These are phyloP conservation scores for Phrynocephalus versicolor DNA, from an alignment of 2,113 vertebrate genomes.

Conservation along the genomic window DNA sequence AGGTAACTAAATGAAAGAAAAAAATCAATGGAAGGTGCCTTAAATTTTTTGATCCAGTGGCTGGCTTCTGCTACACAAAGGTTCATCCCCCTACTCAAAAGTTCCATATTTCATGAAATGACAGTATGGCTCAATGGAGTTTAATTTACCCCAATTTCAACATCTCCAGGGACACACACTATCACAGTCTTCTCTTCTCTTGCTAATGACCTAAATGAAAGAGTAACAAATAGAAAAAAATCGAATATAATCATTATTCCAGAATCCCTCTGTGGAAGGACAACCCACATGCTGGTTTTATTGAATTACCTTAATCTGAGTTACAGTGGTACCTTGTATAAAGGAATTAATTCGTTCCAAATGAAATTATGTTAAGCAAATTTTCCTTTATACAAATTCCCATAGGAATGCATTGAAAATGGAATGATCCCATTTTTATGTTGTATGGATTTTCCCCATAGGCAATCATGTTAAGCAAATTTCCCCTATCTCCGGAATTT, in stretches of 20 bases:
- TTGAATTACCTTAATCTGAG: constrained; percentile 22
- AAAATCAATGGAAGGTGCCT: not conserved
- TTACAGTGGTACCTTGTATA: too few relatives aligned
- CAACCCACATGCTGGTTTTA: constrained; percentile 45
- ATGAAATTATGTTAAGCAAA: too few relatives aligned
- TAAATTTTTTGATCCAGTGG: not conserved
- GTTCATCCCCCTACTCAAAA: not conserved
- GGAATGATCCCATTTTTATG: too few relatives aligned
- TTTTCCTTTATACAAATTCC: too few relatives aligned
- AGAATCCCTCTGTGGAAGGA: constrained; percentile 4
- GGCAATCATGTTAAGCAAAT: too few relatives aligned
- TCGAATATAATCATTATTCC: constrained; percentile 16
- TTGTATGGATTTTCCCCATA: too few relatives aligned
- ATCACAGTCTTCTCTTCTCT: not conserved
- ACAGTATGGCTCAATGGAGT: not conserved
- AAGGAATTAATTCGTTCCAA: too few relatives aligned
- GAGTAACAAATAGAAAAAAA: not conserved
- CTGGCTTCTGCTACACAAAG: not conserved
- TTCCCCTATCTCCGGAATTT: too few relatives aligned
- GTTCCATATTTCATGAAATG: not conserved
- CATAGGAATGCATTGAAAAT: too few relatives aligned
- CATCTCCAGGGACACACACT: not conserved
- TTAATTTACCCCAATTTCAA: not conserved
- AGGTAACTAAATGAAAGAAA: not conserved
- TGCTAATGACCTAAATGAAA: not conserved